Percentiles rank a stretch among this genome's conserved stretches.
Conservation (phyloP, 2,113 vertebrate species). For the Toxotes jaculatrix region DNA sequence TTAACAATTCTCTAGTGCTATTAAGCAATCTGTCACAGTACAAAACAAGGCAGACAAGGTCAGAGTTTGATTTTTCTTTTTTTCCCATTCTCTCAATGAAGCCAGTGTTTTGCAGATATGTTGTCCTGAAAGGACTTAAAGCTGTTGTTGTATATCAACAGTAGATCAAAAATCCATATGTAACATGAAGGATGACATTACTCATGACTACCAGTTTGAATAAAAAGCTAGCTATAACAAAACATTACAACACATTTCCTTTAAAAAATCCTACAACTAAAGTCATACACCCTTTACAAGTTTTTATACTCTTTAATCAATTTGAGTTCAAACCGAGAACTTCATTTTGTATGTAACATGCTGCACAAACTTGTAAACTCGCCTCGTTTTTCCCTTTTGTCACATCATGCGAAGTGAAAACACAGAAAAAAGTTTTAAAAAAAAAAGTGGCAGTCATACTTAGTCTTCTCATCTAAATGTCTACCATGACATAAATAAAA, state of each 20-base stretch:
- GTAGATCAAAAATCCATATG: neutral
- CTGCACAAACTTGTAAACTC: neutral
- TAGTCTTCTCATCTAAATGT: neutral
- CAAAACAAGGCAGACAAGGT: conserved; percentile 37
- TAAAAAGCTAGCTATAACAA: neutral
- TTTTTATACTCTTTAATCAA: neutral
- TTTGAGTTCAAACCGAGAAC: neutral
- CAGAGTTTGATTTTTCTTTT: neutral
- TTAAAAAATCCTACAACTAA: neutral
- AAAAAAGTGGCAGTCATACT: neutral
- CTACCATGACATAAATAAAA: neutral
- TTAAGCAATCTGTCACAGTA: conserved; percentile 49
- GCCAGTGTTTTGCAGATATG: no score
- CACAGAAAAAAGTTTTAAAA: neutral
- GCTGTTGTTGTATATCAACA: neutral
- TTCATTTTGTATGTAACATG: neutral
- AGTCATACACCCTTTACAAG: no score
- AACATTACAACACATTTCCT: neutral
- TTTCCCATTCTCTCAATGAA: neutral
- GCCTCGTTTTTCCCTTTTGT: neutral
- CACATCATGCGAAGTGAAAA: neutral
- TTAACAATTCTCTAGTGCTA: conserved; percentile 58
- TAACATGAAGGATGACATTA: no score
- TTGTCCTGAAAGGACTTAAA: neutral
- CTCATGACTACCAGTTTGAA: neutral